Base-by-base conservation (phyloP, 2,888 invertebrate genomes). In the Beris morrisii region DNA sequence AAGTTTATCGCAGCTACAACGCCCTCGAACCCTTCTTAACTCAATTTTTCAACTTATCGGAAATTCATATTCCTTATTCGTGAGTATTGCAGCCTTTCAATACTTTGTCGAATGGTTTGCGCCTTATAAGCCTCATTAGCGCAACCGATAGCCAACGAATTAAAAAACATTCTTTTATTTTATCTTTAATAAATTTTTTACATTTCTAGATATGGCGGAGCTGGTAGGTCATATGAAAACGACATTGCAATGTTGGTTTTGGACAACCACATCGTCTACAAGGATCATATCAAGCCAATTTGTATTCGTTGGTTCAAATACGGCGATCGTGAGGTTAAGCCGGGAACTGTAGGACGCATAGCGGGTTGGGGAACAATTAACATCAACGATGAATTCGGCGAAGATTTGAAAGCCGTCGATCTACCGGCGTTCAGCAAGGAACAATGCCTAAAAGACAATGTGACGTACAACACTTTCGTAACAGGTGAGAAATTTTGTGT, bases 221-320 rank as follows among this genome's bases (percentile, higher is more conserved):
- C 61, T 12, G 28, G 57, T n/a, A 72, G 71, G 6, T 70, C 71
- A 11, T 78, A 73, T 63, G 64, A 66, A 28, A 70, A 71, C 6
- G 81, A 81, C 70, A 75, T 81, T 57, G 79, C 79, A 0, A 63
- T 80, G 4, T 32, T 81, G 11, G 70, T 76, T n/a, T 67, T 79
- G 28, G 70, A 71, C 48, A 69, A 70, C n/a, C 56, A 68, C 11
- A 74, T 81, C 38, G 67, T 64, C 11, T 73, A 77, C 48, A 74
- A 76, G 2, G 68, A 70, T 44, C 72, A 75, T 9, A 76, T 80
- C 7, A 76, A 76, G 65, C 78, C 80, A n/a, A 75, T 80, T 9
- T 81, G 81, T 69, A 70, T 76, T 4, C 74, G 75, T 28, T 74
- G 73, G 73, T 56, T 70, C 55, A 15, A 22, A 3, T 71, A 52